Base-by-base conservation (phyloP, 2,888 invertebrate genomes). In the Hypomecis punctinalis region DNA sequence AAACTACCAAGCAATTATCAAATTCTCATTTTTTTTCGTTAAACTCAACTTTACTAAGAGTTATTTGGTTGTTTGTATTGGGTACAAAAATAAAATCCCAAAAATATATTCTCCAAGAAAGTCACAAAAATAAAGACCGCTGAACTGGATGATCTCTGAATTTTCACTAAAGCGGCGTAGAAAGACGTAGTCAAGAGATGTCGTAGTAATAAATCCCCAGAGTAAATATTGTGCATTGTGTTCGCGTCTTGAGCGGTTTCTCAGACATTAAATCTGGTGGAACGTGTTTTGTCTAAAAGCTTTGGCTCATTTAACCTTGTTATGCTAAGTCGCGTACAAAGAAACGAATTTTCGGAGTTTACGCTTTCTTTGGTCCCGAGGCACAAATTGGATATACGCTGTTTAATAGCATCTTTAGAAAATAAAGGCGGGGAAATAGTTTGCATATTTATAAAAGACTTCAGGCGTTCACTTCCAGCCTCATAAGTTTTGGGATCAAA, bases 211-310 rank as follows among this genome's bases (percentile, higher is more conserved):
- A 77, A 79, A 83, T 80, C 76, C 74, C 58, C 37, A 46, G 67
- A 72, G 77, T 73, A 81, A 81, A 85, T 77, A 79, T 76, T 76
- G 70, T 75, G 76, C 78, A 83, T 79, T 80, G 77, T 82, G 72
- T 80, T 79, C 78, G 78, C 78, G 74, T 76, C 73, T 66, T 75
- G 77, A 78, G 74, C 76, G 72, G 67, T 74, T 72, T 76, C 77
- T 71, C 75, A 78, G 76, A 73, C 76, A 78, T 83, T 79, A 82
- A 84, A 86, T 83, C 80, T 79, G 73, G 67, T 72, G 73, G 73
- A 83, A 82, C 83, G 78, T 84, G 85, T 84, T 84, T 77, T 76
- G 82, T 83, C 86, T 90, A 86, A 89, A 89, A 90, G 89, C 88
- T 87, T 90, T 85, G 76, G 75, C 84, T 81, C 85, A 84, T 88